Base-by-base conservation (phyloP, 1,140 invertebrate species). In the Alviniconcha marisindica region DNA sequence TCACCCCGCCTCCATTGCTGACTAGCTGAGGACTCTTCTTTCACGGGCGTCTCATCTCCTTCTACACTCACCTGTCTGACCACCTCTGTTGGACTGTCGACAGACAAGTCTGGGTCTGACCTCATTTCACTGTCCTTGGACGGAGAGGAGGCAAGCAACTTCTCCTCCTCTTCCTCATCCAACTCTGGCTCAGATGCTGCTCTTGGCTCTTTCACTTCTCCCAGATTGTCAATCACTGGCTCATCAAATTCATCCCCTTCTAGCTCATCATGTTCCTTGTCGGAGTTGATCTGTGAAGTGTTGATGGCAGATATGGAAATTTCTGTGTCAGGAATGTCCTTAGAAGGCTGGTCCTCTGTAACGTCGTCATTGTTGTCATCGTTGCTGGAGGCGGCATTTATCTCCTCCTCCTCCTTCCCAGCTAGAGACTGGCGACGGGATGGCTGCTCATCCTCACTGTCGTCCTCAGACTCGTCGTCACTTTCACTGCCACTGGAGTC, bases 401-500 rank as follows among this genome's bases (percentile, higher is more conserved):
- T 77, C 44, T 77, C 74, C 74, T 77, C 77, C 21, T 10, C 36
- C 2, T 78, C 33, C 24, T 31, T 44, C 18, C 44, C 80, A 48
- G 33, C 60, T 15, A 60, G 28, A 42, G 73, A 77, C 4, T 48
- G 74, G 48, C 40, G 36, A 24, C 56, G 24, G 10, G 74, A 33
- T 10, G 74, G 76, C 14, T 42, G 10, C 31, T 82, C 73, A 44
- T 82, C 54, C 1, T 79, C 82, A 56, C 69, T 69, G 28, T 78
- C 73, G 36, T 74, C 71, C 2, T 79, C 77, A 24, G 74, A 78
- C 28, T 83, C 82, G 12, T 77, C 74, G 21, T 83, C 83, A n/a
- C 81, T 83, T 21, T 85, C 84, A 40, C 76, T 79, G 60, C 78
- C 83, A 60, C 84, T 85, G 14, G 82, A 80, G 40, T 87, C 82